Evolutionary conservation across 2,113 vertebrate species (phyloP).

Genomic region (Prionailurus viverrinus): DNA sequence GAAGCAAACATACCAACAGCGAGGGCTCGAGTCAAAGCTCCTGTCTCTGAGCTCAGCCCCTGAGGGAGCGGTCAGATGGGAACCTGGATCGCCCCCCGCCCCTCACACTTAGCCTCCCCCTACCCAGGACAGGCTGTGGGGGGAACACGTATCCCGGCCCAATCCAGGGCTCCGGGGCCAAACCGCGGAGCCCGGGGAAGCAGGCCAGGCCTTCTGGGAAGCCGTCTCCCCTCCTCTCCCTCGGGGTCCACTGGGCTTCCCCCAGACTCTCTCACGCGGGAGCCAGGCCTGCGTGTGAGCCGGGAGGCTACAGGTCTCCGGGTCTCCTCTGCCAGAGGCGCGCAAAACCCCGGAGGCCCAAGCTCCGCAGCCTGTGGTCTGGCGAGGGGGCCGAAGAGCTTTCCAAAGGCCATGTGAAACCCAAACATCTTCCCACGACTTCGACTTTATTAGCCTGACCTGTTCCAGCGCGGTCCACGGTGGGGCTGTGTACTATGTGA

Average conservation of each 20-base stretch:
- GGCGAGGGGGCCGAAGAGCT: neutral
- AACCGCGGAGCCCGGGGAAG: accelerated
- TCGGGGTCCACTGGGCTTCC: accelerated
- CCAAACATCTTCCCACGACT: accelerated
- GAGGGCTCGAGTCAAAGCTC: accelerated
- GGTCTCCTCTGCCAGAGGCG: accelerated
- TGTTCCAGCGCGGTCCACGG: neutral
- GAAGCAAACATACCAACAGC: too few species aligned
- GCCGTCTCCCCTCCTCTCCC: neutral
- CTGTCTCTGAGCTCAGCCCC: neutral
- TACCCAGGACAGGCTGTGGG: neutral
- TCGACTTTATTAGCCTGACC: neutral
- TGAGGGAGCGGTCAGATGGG: neutral
- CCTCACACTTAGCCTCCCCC: neutral
- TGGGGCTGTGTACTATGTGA: accelerated
- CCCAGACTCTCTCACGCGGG: accelerated
- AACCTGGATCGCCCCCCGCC: too few species aligned
- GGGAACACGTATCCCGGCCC: accelerated
- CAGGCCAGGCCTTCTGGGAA: neutral
- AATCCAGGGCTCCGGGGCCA: neutral
- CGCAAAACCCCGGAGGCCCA: neutral
- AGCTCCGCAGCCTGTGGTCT: neutral
- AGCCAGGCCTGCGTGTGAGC: neutral
- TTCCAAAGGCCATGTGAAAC: neutral
- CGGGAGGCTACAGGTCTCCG: neutral